Base-by-base conservation (phyloP, 30 jellyfish, hydroid and myxozoan species). In the Sanderia malayensis region DNA sequence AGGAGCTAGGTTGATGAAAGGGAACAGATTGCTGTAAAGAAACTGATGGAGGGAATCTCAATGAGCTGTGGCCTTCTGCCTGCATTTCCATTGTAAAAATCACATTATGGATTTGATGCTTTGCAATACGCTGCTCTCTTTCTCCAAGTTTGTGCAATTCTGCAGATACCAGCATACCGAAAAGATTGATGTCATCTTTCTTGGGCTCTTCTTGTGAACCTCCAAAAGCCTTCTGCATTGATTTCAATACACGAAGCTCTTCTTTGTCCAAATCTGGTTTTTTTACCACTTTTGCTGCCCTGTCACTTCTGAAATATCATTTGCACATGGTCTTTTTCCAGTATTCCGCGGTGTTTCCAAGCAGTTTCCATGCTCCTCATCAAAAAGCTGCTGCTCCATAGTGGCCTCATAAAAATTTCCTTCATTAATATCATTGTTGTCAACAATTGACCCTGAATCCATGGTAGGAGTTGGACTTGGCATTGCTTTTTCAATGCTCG, bases 151-250 rank as follows among this genome's bases (percentile, higher is more conserved):
- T 77, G 9, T 19, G 32, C 2, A 77, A 8, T 61, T 77, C 73
- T 27, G 83, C 24, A 22, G 61, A 19, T 17, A 29, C 89, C 73
- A 77, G 1, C 83, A 77, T 77, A 41, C 30, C 83, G 63, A 63
- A 61, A 33, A 17, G 31, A 44, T 75, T 21, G 26, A 25, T 62
- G 7, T 19, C 44, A 49, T 61, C 89, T 46, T 45, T 58, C 3
- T 24, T 41, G 15, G 8, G 11, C 55, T 41, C 55, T 41, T 41
- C 55, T 41, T 41, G 55, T 8, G 15, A 15, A 41, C n/a, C n/a
- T n/a, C n/a, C n/a, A n/a, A n/a, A 41, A 41, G 15, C 11, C 55
- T 15, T 41, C 15, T 41, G 11, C 55, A 41, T 41, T 8, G 55
- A 41, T 15, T 15, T 41, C 11, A 41, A 15, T 41, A 41, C 55